These are phyloP conservation scores for Drosophila maculinotata DNA, from an alignment of 2,888 invertebrate species.

Conservation along the genomic window DNA sequence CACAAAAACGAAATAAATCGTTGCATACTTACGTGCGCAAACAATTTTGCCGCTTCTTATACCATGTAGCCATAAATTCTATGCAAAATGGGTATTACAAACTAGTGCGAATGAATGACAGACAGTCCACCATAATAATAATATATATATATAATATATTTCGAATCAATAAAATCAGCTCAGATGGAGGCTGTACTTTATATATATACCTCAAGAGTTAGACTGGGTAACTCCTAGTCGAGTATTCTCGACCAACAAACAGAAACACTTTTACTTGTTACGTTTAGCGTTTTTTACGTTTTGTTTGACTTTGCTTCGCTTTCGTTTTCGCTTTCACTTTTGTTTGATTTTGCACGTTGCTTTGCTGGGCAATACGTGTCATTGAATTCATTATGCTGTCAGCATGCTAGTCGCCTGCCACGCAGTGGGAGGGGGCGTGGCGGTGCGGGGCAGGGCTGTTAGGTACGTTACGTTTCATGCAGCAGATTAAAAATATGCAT, in stretches of 20 bases:
- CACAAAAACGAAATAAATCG: constrained; percentile 65
- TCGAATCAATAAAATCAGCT: too few species aligned
- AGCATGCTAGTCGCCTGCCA: constrained; percentile 32
- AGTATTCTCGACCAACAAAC: not conserved
- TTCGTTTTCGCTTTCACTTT: constrained; percentile 23
- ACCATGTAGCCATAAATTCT: constrained; percentile 7
- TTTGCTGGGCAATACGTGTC: constrained; percentile 62
- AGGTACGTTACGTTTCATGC: constrained; percentile 32
- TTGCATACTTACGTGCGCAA: constrained; percentile 76
- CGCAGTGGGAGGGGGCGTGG: not conserved
- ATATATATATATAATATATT: too few species aligned
- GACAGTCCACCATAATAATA: too few species aligned
- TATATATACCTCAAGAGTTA: too few species aligned
- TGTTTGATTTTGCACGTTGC: constrained; percentile 42
- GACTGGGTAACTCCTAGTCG: not conserved
- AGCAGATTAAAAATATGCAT: constrained; percentile 49
- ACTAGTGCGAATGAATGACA: too few species aligned
- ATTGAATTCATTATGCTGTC: constrained; percentile 77
- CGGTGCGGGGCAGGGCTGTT: constrained; percentile 4
- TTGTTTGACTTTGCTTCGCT: constrained; percentile 9
- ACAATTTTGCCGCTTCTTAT: constrained; percentile 43
- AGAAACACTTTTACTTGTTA: not conserved
- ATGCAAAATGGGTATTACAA: not conserved
- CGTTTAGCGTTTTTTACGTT: constrained; percentile 4
- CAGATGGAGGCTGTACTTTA: too few species aligned